Conservation (phyloP, 2,113 vertebrate genomes). For the Bujurquina vittata region DNA sequence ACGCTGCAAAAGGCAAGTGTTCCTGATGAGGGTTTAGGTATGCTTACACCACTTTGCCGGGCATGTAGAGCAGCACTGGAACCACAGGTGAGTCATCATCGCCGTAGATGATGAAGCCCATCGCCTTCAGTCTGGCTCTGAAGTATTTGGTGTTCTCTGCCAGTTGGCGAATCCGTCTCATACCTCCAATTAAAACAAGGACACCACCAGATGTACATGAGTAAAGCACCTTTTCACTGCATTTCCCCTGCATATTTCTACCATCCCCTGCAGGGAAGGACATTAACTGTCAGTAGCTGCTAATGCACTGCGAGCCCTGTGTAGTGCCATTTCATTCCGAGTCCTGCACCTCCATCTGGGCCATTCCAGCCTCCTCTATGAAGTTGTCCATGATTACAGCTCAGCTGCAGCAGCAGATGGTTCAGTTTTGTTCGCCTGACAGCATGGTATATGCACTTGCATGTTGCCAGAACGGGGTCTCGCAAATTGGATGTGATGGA, state of each 20-base stretch:
- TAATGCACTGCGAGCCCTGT: constrained; percentile 29
- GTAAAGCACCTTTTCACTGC: constrained; percentile 18
- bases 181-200: constrained; percentile 78
- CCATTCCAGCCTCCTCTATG: constrained; percentile 45
- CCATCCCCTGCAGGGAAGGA: constrained; percentile 16
- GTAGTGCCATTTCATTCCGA: constrained; percentile 29
- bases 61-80: constrained; percentile 92
- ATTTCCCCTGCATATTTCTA: background rate
- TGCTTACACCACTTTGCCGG: constrained; percentile 93
- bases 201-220: constrained; percentile 51
- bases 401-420: constrained; percentile 71
- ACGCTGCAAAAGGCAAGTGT: background rate
- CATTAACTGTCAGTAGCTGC: constrained; percentile 33
- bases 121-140: constrained; percentile 84
- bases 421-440: constrained; percentile 71
- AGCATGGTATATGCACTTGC: constrained; percentile 37
- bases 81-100: constrained; percentile 89
- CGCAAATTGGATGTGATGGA: constrained; percentile 65
- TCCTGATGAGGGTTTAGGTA: background rate
- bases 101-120: constrained; percentile 96
- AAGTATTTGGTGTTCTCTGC: constrained; percentile 90
- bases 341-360: constrained; percentile 61
- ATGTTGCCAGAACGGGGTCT: constrained; percentile 56
- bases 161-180: constrained; percentile 84
- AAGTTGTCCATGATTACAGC: constrained; percentile 58